Evolutionary conservation across 2,888 invertebrate species (phyloP).

Genomic region (Tenthredo distinguenda): DNA sequence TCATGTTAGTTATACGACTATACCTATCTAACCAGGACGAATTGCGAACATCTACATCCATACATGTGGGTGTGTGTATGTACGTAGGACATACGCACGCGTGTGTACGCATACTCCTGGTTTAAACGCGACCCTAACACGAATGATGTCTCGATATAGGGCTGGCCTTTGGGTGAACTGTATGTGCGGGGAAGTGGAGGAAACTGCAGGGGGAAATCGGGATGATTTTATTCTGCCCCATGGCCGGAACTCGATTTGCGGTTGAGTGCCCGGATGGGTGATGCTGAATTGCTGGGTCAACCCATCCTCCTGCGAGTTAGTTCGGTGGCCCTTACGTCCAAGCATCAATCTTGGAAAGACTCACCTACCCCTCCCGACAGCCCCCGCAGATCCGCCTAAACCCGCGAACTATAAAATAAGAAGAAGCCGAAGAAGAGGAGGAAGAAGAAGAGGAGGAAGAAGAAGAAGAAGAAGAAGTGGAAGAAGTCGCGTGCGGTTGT

Average conservation of each 20-base stretch:
- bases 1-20: slow-evolving; percentile 5
- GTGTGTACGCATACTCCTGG: neutral
- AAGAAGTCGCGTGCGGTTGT: neutral
- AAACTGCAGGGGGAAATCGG: slow-evolving; percentile 54
- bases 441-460: neutral
- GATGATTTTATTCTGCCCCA: slow-evolving; percentile 74
- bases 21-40: neutral
- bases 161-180: slow-evolving; percentile 52
- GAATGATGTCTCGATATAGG: slow-evolving; percentile 67
- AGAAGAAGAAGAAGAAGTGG: neutral
- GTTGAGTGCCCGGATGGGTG: slow-evolving; percentile 72
- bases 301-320: slow-evolving; percentile 55
- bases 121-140: slow-evolving; percentile 67
- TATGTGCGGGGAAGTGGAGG: slow-evolving; percentile 8
- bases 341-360: slow-evolving; percentile 52
- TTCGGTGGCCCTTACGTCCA: slow-evolving; percentile 58
- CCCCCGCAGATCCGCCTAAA: neutral
- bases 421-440: neutral
- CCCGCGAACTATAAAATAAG: slow-evolving; percentile 4
- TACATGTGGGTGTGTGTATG: too few relatives aligned
- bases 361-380: slow-evolving; percentile 38
- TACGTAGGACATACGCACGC: neutral
- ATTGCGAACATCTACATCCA: neutral
- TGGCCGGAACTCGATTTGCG: slow-evolving; percentile 75
- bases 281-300: slow-evolving; percentile 75